These are phyloP conservation scores for Solen grandis DNA, from an alignment of 1,140 invertebrate genomes.

Conservation along the genomic window DNA sequence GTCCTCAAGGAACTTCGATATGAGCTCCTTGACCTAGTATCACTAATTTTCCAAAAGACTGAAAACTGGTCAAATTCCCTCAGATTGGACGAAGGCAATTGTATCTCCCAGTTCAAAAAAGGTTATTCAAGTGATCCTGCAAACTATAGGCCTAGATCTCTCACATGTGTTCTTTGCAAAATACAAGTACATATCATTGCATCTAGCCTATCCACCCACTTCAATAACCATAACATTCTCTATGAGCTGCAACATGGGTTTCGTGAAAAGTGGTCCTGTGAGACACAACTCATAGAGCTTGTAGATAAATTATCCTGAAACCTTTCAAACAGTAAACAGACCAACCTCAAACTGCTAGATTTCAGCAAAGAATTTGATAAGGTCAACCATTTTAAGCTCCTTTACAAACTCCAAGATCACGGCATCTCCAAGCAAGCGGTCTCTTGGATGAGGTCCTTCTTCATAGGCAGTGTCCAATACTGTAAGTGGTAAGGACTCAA, in stretches of 20 bases:
- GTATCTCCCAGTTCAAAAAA: neutral
- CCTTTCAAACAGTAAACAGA: neutral
- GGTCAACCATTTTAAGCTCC: neutral
- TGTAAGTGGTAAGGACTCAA: neutral
- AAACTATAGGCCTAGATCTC: too few relatives aligned
- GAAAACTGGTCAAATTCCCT: neutral
- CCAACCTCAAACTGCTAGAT: neutral
- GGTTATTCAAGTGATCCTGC: neutral
- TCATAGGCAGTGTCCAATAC: neutral
- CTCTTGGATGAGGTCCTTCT: too few relatives aligned
- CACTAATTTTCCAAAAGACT: conserved; percentile 5
- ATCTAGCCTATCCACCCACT: too few relatives aligned
- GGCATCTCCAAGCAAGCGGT: neutral
- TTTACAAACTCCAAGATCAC: neutral
- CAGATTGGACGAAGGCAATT: conserved; percentile 1
- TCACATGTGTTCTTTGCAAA: too few relatives aligned
- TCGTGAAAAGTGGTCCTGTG: neutral
- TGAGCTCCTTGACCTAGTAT: conserved; percentile 17
- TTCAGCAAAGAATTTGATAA: conserved; percentile 14
- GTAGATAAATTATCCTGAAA: too few relatives aligned
- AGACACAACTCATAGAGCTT: neutral
- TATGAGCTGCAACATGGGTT: conserved; percentile 22
- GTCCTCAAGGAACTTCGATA: too few relatives aligned
- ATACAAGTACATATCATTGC: too few relatives aligned
- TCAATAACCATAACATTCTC: neutral